Conservation (phyloP, 1,140 invertebrate genomes). For the Nasonia giraulti region DNA sequence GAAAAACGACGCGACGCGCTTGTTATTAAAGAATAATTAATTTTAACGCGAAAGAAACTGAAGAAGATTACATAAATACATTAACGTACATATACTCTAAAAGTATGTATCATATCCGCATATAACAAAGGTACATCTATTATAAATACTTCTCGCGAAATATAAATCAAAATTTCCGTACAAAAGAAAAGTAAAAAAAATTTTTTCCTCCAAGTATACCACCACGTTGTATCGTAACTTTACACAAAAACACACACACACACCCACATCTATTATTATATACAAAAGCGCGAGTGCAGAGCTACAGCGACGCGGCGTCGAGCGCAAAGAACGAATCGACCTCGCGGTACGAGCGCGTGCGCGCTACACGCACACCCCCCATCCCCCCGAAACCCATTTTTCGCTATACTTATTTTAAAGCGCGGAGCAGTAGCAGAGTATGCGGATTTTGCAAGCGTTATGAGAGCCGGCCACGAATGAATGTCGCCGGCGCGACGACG, state of each 20-base stretch:
- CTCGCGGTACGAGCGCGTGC: neutral
- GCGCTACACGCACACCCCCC: neutral
- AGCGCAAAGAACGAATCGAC: neutral
- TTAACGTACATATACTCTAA: neutral
- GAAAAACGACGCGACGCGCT: neutral
- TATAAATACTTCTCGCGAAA: neutral
- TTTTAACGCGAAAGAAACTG: slow-evolving; percentile 9
- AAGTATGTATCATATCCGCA: neutral
- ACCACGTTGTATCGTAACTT: neutral
- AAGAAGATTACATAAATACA: slow-evolving; percentile 25
- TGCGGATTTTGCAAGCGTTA: slow-evolving; percentile 17
- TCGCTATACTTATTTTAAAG: slow-evolving; percentile 1
- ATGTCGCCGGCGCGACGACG: slow-evolving; percentile 18
- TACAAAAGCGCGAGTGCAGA: neutral
- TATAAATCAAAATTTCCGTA: neutral
- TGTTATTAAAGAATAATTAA: slow-evolving; percentile 26
- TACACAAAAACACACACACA: neutral
- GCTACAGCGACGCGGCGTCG: neutral
- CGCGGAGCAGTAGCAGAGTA: neutral
- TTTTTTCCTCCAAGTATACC: neutral
- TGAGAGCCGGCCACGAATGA: neutral
- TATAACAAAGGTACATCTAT: neutral
- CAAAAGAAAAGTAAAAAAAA: neutral
- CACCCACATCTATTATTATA: neutral
- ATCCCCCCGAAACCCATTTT: neutral